Percentiles rank a stretch among this genome's conserved stretches.
These are phyloP conservation scores for Galleria mellonella DNA, from an alignment of 1,140 invertebrate genomes.

Conservation along the genomic window DNA sequence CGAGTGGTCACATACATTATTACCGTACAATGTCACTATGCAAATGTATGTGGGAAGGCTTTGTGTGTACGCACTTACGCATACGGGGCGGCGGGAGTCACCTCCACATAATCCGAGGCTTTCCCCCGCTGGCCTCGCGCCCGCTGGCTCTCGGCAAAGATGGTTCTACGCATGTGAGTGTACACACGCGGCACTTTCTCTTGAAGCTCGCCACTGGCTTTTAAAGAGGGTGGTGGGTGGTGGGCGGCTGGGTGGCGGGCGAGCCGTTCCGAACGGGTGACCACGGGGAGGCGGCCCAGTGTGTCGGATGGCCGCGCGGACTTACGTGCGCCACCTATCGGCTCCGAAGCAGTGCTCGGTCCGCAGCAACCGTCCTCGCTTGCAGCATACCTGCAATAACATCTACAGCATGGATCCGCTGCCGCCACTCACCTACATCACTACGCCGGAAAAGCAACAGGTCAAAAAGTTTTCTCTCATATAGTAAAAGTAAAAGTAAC, in stretches of 20 bases:
- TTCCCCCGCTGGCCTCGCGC: constrained; percentile 33
- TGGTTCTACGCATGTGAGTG: constrained; percentile 63
- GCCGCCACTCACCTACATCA: constrained; percentile 1
- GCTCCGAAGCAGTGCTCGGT: constrained; percentile 5
- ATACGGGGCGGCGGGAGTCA: constrained; percentile 51
- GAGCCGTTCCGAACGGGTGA: constrained; percentile 58
- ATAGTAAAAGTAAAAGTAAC: no score
- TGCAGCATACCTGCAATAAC: neutral
- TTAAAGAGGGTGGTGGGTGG: constrained; percentile 60
- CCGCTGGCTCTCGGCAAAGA: constrained; percentile 51
- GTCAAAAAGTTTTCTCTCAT: neutral
- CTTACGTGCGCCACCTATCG: constrained; percentile 25
- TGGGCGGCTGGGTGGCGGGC: constrained; percentile 15
- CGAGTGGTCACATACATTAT: constrained; percentile 69
- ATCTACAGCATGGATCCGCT: constrained; percentile 7
- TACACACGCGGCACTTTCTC: constrained; percentile 69
- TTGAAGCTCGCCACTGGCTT: constrained; percentile 72
- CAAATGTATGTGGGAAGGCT: constrained; percentile 70
- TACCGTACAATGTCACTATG: constrained; percentile 69
- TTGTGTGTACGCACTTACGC: constrained; percentile 68
- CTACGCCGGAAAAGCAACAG: constrained; percentile 4
- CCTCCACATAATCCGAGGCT: constrained; percentile 61
- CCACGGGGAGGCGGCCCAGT: constrained; percentile 38
- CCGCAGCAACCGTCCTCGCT: neutral
- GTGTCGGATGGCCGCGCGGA: constrained; percentile 23